phyloP scores from a whole-genome alignment of 2,888 invertebrate species.

The Notocelia uddmanniana region DNA sequence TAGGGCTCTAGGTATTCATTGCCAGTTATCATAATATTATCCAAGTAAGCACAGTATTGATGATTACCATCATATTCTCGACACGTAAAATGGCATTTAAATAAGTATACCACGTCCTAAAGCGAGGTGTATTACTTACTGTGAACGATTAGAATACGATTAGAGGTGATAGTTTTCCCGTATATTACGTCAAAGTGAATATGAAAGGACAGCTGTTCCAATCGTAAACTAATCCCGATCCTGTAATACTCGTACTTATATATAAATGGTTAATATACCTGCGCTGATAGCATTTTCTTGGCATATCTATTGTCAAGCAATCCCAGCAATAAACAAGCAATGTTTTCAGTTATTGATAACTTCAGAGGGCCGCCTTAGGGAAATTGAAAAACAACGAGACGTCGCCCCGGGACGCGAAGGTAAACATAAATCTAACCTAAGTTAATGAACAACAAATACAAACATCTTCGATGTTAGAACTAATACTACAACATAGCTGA shows the following conservation, averaged over 20 bases:
- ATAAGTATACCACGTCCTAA: too few relatives aligned
- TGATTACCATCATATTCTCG: too few relatives aligned
- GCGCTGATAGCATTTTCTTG: background rate
- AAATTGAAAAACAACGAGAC: conserved; percentile 44
- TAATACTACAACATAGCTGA: conserved; percentile 18
- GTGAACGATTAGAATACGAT: too few relatives aligned
- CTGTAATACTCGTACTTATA: too few relatives aligned
- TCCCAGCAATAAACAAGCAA: conserved; percentile 24
- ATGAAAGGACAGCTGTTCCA: too few relatives aligned
- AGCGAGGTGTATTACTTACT: too few relatives aligned
- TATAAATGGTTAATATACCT: background rate
- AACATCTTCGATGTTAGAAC: conserved; percentile 40
- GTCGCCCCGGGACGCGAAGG: conserved; percentile 33
- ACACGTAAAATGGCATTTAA: too few relatives aligned
- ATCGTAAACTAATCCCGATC: too few relatives aligned
- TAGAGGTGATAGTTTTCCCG: too few relatives aligned
- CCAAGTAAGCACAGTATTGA: too few relatives aligned
- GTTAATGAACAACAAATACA: conserved; percentile 45
- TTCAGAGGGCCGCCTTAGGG: conserved; percentile 39
- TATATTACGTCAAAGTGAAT: too few relatives aligned
- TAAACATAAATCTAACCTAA: conserved; percentile 42
- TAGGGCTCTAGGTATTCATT: background rate
- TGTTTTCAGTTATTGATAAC: conserved; percentile 38
- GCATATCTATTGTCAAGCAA: conserved; percentile 25
- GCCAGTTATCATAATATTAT: too few relatives aligned